Evolutionary conservation across 2,888 invertebrate species (phyloP), one percentile per base, ranked within the genome.

Genomic region (Melitaea athalia): DNA sequence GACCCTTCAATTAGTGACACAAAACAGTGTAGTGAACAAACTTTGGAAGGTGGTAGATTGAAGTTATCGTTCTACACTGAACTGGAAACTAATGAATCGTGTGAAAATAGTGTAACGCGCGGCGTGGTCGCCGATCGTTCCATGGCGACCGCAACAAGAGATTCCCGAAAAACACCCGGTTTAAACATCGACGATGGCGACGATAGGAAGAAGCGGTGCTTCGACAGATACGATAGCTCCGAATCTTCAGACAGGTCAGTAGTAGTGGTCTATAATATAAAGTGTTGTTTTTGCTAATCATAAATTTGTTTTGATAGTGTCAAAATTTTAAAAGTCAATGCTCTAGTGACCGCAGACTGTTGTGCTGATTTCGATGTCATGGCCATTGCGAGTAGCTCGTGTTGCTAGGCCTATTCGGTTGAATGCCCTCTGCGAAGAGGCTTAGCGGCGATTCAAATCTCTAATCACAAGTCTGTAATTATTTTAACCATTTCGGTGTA

Each of bases 201-300:
- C 79, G 95, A 94, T 85, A 94, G 95, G 88, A 96, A 96, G 93
- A 97, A 96, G 93, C 94, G 97, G 92, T 97, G 97, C 93, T 94
- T 96, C 88, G 97, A 97, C 95, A 95, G 97, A 93, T 97, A 97
- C 94, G 97, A 98, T 94, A 97, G 97, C 91, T 97, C 97, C 83
- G 97, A 97, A 93, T 97, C 97, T 84, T 97, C 97, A 92, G 97
- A 97, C 96, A 97, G 97, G 97, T 97, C 89, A 94, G 94, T 38
- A 38, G 38, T 38, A 38, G 38, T 38, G 38, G 38, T 86, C 74
- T 17, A 14, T 24, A 55, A 24, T 67, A 59, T 33, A 64, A 3
- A 33, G 31, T 59, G 64, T 68, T 68, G n/a, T 60, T 68, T 63
- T 65, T 52, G 57, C 57, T 67, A 49, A 66, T 59, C 72, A 63